Base-by-base conservation (phyloP, 1,140 invertebrate species). In the Diorhabda carinulata region DNA sequence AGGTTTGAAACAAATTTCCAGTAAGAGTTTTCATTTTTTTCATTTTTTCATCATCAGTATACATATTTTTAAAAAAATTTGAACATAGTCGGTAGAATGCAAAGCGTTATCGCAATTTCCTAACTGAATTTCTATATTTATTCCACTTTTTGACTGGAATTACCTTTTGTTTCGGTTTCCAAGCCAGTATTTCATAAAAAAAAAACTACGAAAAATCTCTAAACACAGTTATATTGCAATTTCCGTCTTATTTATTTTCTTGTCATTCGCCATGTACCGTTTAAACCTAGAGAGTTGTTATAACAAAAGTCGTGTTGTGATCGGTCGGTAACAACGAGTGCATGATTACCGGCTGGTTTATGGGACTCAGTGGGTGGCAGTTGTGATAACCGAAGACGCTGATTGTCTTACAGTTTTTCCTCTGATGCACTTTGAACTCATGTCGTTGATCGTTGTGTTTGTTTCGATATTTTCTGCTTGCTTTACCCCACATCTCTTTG, bases 291-390 rank as follows among this genome's bases (percentile, higher is more conserved):
- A 74, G 75, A 52, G 47, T 52, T 73, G 73, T 70, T 73, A 74
- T 76, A 74, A 72, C 71, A 70, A 71, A 68, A 74, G 66, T 73
- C 73, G 70, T 74, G 71, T 73, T 67, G 61, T 73, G 47, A 52
- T 61, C 57, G 72, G 70, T 65, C 71, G 66, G 71, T 76, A 76
- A 76, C 73, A 74, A 72, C 73, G 70, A 70, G 73, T 68, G 63
- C 75, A 74, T 74, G 75, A 76, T 76, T 76, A 70, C 75, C 69
- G 75, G 68, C 64, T 76, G 61, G 71, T 76, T 76, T 76, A 76
- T 76, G 75, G 71, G 68, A 65, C 75, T 70, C 75, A 61, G 75
- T 76, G 75, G 75, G 75, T 76, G 75, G 75, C 67, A 71, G 61
- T 66, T 67, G 69, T 73, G 72, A 69, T 73, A 75, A 70, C 66